phyloP scores from a whole-genome alignment of 2,113 vertebrate species.

The Dipodomys merriami region DNA sequence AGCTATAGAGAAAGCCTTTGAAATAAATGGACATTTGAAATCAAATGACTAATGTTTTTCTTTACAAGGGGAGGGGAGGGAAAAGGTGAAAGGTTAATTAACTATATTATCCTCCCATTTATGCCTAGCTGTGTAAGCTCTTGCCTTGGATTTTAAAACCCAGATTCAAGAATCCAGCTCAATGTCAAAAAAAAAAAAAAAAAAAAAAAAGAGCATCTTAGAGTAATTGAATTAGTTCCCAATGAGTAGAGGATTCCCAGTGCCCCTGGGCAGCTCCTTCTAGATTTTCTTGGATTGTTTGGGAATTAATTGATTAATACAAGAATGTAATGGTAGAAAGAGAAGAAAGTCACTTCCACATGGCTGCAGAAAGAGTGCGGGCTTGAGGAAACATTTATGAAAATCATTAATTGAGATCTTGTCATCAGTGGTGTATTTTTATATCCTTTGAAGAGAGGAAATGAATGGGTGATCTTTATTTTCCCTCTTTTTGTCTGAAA shows the following conservation, averaged over 20 bases:
- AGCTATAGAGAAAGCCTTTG: conserved; percentile 73
- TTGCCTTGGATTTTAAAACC: conserved; percentile 78
- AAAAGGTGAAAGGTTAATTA: conserved; percentile 88
- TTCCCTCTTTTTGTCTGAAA: conserved; percentile 89
- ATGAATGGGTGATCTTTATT: conserved; percentile 81
- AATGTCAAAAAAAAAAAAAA: conserved; percentile 53
- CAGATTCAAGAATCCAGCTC: conserved; percentile 79
- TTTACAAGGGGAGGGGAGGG: conserved; percentile 76
- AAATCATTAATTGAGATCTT: conserved; percentile 67
- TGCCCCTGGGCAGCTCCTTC: conserved; percentile 46
- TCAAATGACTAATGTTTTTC: conserved; percentile 81
- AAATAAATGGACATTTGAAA: conserved; percentile 80
- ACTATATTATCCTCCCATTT: conserved; percentile 87
- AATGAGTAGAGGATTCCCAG: conserved; percentile 59
- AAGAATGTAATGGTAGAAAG: conserved; percentile 67
- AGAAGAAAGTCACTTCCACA: conserved; percentile 28
- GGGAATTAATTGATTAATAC: conserved; percentile 75
- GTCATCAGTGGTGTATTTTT: conserved; percentile 70
- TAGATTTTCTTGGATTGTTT: conserved; percentile 42
- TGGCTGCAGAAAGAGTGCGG: conserved; percentile 54
- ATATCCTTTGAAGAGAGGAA: conserved; percentile 44
- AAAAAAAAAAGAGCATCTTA: conserved; percentile 72
- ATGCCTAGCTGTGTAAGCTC: conserved; percentile 87
- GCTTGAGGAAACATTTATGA: conserved; percentile 53
- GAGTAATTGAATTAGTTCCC: conserved; percentile 85